Conservation (phyloP, 2,888 invertebrate species). For the Argyra leucocephala region DNA sequence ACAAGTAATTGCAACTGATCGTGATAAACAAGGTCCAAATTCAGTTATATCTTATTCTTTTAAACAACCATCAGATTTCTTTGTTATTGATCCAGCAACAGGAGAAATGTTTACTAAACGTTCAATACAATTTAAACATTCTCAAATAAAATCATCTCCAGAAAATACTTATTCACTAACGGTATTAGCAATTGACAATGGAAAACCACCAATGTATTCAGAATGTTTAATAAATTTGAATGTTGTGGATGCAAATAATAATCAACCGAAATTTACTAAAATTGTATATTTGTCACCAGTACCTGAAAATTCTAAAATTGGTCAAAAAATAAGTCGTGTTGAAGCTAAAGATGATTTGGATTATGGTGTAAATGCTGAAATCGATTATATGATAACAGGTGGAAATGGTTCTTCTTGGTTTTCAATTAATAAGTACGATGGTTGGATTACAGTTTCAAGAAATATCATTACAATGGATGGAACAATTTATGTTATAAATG, state of each 20-base stretch:
- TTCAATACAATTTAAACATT: conserved; percentile 70
- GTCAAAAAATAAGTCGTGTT: conserved; percentile 63
- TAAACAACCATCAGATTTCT: conserved; percentile 80
- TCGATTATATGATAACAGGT: conserved; percentile 63
- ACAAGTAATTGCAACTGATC: conserved; percentile 77
- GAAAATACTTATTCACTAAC: conserved; percentile 82
- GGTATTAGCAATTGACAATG: conserved; percentile 87
- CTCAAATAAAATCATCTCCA: conserved; percentile 69
- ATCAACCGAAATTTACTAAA: conserved; percentile 73
- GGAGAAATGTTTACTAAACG: conserved; percentile 84
- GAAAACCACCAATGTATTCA: conserved; percentile 87
- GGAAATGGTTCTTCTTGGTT: conserved; percentile 74
- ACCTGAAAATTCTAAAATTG: conserved; percentile 62
- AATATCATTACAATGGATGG: conserved; percentile 46
- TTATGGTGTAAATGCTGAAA: conserved; percentile 80
- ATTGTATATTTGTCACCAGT: conserved; percentile 69
- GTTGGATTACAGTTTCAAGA: conserved; percentile 69
- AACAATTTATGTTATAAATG: conserved; percentile 56
- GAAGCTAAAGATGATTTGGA: conserved; percentile 68
- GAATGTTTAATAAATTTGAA: conserved; percentile 77
- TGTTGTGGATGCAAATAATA: conserved; percentile 86
- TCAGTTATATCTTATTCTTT: conserved; percentile 82
- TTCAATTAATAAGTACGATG: conserved; percentile 61
- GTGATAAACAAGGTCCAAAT: conserved; percentile 86
- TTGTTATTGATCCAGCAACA: conserved; percentile 85